A percentile compares a stretch with the other conserved stretches of the same genome.
Conservation (phyloP, 2,888 invertebrate genomes). For the Cryptus armator region DNA sequence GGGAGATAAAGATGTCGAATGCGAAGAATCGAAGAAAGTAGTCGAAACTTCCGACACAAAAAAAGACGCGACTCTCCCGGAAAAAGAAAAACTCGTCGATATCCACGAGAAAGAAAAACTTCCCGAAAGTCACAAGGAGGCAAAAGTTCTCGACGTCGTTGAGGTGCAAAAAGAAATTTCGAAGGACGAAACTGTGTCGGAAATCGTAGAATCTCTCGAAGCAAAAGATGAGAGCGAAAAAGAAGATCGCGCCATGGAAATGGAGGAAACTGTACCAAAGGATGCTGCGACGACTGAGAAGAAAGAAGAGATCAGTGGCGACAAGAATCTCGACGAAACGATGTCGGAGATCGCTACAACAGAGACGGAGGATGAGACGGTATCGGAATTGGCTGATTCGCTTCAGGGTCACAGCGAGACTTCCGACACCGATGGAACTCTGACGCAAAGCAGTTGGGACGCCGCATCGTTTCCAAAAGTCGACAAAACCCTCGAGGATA, state of each 20-base stretch:
- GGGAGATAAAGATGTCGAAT: constrained; percentile 53
- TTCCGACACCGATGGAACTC: constrained; percentile 72
- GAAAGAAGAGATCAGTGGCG: constrained; percentile 67
- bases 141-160: constrained; percentile 20
- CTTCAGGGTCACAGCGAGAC: constrained; percentile 75
- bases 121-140: constrained; percentile 33
- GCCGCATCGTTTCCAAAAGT: constrained; percentile 9
- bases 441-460: constrained; percentile 49
- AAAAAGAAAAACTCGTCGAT: not conserved
- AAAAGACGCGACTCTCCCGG: no score
- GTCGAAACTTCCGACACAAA: not conserved
- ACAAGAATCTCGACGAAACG: constrained; percentile 28
- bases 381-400: constrained; percentile 76
- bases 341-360: constrained; percentile 70
- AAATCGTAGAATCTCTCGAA: not conserved
- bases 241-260: constrained; percentile 24
- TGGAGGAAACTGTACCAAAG: constrained; percentile 57
- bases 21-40: constrained; percentile 24
- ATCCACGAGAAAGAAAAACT: constrained; percentile 40
- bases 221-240: not conserved
- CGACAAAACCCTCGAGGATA: constrained; percentile 41
- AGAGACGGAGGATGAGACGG: constrained; percentile 77
- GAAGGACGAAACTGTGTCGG: not conserved
- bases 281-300: constrained; percentile 71
- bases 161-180: constrained; percentile 27